Percentiles rank a stretch among this genome's conserved stretches.
phyloP scores from a whole-genome alignment of 2,888 invertebrate species.

The Lithodes maja region DNA sequence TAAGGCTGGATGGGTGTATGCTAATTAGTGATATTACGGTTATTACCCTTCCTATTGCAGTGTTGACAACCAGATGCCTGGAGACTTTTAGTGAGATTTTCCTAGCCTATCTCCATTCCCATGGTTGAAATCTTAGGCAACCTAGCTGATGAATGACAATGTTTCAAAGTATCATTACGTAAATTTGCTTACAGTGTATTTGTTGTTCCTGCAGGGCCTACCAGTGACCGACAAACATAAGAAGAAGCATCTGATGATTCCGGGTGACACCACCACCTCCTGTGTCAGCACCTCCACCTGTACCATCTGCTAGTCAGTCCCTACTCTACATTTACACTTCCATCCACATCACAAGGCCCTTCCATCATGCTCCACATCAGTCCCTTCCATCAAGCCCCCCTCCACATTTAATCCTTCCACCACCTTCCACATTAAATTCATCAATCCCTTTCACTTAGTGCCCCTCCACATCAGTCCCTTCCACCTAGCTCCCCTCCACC shows the following conservation, averaged over 20 bases:
- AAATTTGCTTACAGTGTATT: neutral
- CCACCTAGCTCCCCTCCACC: too few species aligned
- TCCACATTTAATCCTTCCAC: neutral
- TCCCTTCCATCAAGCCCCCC: neutral
- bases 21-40: too few species aligned
- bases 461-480: too few species aligned
- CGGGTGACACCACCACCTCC: slow-evolving; percentile 65
- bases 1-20: too few species aligned
- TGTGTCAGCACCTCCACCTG: slow-evolving; percentile 70
- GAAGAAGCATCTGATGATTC: slow-evolving; percentile 68
- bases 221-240: slow-evolving; percentile 68
- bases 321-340: neutral
- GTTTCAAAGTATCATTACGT: too few species aligned
- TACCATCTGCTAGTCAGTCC: slow-evolving; percentile 59
- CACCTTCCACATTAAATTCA: neutral
- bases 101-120: too few species aligned
- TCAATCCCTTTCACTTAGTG: neutral
- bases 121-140: too few species aligned
- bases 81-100: too few species aligned
- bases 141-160: too few species aligned
- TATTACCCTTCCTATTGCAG: too few species aligned
- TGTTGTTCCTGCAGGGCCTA: slow-evolving; percentile 59
- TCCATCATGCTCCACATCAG: neutral
- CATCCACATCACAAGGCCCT: neutral
- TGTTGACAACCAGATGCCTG: too few species aligned